Conservation (phyloP, 2,113 vertebrate genomes). For the Agapornis roseicollis region DNA sequence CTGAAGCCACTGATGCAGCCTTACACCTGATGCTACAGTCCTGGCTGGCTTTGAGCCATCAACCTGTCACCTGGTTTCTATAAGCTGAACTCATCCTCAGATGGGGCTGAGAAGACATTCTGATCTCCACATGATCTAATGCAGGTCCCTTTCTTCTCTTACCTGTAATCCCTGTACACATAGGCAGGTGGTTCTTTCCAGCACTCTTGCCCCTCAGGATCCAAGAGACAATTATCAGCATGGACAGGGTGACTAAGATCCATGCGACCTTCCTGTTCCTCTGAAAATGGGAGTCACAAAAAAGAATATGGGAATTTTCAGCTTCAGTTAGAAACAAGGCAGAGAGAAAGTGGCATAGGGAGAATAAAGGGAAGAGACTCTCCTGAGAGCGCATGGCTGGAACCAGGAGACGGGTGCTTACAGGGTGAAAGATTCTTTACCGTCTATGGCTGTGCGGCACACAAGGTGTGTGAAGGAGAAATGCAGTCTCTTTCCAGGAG, state of each 20-base stretch:
- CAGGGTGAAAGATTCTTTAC: constrained; percentile 62
- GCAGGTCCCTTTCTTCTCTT: neutral
- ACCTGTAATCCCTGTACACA: constrained; percentile 93
- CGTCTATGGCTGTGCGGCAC: constrained; percentile 87
- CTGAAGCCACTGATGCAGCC: neutral
- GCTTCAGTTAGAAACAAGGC: neutral
- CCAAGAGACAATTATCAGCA: constrained; percentile 94
- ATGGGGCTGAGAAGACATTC: neutral
- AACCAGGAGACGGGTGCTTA: neutral
- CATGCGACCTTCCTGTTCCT: constrained; percentile 86
- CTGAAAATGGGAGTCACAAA: constrained; percentile 59
- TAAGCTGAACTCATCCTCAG: neutral
- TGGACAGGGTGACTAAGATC: constrained; percentile 96
- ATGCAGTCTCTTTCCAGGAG: constrained; percentile 82
- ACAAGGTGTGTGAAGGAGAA: constrained; percentile 94
- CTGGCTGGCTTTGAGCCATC: neutral
- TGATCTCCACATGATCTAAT: neutral
- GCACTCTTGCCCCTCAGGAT: constrained; percentile 89
- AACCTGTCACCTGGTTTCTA: neutral
- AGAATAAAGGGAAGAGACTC: neutral
- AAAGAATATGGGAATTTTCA: neutral
- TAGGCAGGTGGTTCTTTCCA: constrained; percentile 94
- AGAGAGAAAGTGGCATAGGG: neutral
- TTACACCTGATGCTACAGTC: neutral
- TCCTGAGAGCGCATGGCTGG: neutral